phyloP scores from a whole-genome alignment of 2,113 vertebrate species.

The Peromyscus maniculatus region DNA sequence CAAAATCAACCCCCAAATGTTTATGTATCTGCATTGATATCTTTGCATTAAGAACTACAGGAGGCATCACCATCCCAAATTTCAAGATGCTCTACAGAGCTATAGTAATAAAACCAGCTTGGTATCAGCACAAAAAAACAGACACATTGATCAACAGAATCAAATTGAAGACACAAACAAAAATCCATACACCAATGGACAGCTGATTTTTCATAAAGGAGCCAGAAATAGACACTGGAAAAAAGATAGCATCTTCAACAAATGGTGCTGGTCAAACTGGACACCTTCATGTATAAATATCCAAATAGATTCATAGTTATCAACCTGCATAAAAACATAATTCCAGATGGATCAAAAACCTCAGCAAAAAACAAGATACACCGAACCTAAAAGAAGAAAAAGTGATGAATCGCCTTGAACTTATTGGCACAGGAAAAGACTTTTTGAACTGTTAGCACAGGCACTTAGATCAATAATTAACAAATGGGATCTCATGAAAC shows the following conservation, averaged over 20 bases:
- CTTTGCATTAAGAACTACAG: neutral
- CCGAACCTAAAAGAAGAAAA: neutral
- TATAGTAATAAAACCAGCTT: neutral
- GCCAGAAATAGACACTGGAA: neutral
- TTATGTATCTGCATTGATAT: constrained; percentile 18
- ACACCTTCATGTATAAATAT: neutral
- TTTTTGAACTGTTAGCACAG: neutral
- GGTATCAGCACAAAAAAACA: neutral
- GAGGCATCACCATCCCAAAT: neutral
- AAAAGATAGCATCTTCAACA: neutral
- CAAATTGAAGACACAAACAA: neutral
- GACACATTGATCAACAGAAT: neutral
- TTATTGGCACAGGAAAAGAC: neutral
- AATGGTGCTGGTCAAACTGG: neutral
- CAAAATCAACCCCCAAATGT: constrained; percentile 49
- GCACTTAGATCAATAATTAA: neutral
- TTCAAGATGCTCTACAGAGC: neutral
- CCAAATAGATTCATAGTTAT: neutral
- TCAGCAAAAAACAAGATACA: neutral
- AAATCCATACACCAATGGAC: neutral
- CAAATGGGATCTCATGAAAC: neutral
- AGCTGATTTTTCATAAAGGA: neutral
- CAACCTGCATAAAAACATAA: neutral
- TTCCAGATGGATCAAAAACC: neutral
- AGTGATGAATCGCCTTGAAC: neutral